Base-by-base conservation (phyloP, 2,113 vertebrate species). In the mouse (Mus musculus) region DNA sequence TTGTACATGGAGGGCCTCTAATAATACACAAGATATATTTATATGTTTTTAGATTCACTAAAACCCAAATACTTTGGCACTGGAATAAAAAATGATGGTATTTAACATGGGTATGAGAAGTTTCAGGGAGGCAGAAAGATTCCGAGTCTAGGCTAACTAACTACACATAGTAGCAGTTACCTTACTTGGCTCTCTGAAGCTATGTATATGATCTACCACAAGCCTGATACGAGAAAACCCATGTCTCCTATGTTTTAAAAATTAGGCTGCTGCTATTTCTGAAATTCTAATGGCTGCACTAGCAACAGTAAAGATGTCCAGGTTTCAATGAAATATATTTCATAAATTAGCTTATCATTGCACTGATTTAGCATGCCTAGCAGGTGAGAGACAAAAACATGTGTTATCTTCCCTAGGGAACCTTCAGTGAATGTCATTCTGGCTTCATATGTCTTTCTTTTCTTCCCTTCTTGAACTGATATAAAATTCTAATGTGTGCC, bases 351-450 rank as follows among this genome's bases (percentile, higher is more conserved):
- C 98, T 99, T 99, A 99, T 99, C 99, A 99, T 98, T 98, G 98
- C 98, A 98, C 98, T 99, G 99, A 99, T 99, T 99, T 99, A 99
- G 98, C 98, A 99, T 99, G 99, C 99, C 99, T 99, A 99, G 99
- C 99, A 99, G 99, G 99, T 99, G 98, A 99, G 99, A 98, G 99
- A 98, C 98, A 99, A 99, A 99, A 99, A 99, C 99, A 99, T 99
- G 98, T 99, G 99, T 99, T 99, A 98, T 98, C 99, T 98, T 99
- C 98, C 99, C 99, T 98, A 98, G 98, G 98, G 99, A 99, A 98
- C 98, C 98, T 99, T 99, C 98, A 98, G 96, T 98, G 99, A 99
- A 98, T 99, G 99, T 99, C 99, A 99, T 99, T 98, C 98, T 98
- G 98, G 98, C 98, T 99, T 99, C 98, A 98, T 99, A 99, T 98